Percentiles rank a stretch among this genome's conserved stretches.
Evolutionary conservation across 2,888 invertebrate genomes (phyloP).

Genomic region (Andrena flavipes): DNA sequence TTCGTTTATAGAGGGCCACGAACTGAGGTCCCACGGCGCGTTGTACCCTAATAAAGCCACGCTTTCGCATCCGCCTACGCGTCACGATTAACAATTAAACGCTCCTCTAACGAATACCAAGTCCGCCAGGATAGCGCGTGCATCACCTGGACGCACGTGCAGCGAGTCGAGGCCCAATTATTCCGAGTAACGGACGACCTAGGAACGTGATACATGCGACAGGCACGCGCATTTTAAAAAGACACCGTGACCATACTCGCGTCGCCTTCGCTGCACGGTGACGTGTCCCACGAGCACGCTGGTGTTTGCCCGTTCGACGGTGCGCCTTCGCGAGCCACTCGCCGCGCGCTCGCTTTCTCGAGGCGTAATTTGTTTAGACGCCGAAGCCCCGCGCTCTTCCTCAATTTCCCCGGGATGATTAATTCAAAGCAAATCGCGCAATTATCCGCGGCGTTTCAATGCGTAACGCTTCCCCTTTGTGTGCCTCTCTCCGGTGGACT

Average conservation of each 20-base stretch:
- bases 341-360: neutral
- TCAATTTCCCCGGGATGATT: constrained; percentile 33
- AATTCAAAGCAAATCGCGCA: constrained; percentile 48
- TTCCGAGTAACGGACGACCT: constrained; percentile 66
- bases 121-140: constrained; percentile 57
- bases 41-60: constrained; percentile 72
- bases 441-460: constrained; percentile 41
- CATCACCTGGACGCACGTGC: constrained; percentile 60
- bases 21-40: constrained; percentile 58
- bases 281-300: constrained; percentile 9
- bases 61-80: constrained; percentile 79
- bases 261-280: constrained; percentile 2
- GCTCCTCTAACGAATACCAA: constrained; percentile 60
- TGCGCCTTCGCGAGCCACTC: neutral
- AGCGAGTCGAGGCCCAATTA: constrained; percentile 64
- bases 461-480: constrained; percentile 72
- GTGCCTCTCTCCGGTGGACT: constrained; percentile 52
- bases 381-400: neutral
- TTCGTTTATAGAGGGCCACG: constrained; percentile 22
- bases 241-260: constrained; percentile 7
- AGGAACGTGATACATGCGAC: constrained; percentile 48
- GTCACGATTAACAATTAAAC: constrained; percentile 76
- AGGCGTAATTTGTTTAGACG: neutral
- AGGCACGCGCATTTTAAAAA: constrained; percentile 42
- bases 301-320: neutral